Base-by-base conservation (phyloP, 1,140 invertebrate genomes). In the Leptopilina clavipes region DNA sequence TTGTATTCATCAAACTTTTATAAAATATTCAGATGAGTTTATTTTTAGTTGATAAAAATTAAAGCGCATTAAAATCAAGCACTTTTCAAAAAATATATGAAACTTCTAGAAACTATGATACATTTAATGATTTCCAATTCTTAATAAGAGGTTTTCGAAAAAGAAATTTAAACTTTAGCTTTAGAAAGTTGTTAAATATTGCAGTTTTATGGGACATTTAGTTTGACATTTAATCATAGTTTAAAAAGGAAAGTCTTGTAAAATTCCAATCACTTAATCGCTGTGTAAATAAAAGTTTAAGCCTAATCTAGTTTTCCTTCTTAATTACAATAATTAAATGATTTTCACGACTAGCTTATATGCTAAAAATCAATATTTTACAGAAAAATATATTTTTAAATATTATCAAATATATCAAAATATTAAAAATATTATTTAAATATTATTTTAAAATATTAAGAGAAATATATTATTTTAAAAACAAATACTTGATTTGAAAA, bases 211-310 rank as follows among this genome's bases (percentile, higher is more conserved):
- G 18, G 25, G 25, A 22, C 12, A 31, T 37, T 65, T 25, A 9
- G 22, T 25, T 65, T 65, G 22, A 65, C 59, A 65, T 65, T 25
- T 65, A 65, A 65, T 65, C 22, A 65, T 22, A 37, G 22, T 25
- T 65, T 31, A 31, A 65, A 65, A 65, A 31, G 59, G 59, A 65
- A 65, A 65, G 59, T 65, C 59, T 3, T 65, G 59, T 65, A 37
- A 31, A 65, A 65, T 65, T 65, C 59, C 25, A 25, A 31, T 65
- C 0, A 31, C 25, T 31, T 65, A 31, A 11, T 31, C 56, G 2
- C 22, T 12, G 22, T 65, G 59, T n/a, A 65, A 65, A 65, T 65
- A 31, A 65, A 65, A 65, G n/a, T 37, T n/a, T 31, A 31, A 5
- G 25, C 25, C 19, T 22, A n/a, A 12, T 40, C 56, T 18, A 44